Evolutionary conservation across 2,888 invertebrate genomes (phyloP), one percentile per base, ranked within the genome.

Genomic region (Hybos culiciformis): DNA sequence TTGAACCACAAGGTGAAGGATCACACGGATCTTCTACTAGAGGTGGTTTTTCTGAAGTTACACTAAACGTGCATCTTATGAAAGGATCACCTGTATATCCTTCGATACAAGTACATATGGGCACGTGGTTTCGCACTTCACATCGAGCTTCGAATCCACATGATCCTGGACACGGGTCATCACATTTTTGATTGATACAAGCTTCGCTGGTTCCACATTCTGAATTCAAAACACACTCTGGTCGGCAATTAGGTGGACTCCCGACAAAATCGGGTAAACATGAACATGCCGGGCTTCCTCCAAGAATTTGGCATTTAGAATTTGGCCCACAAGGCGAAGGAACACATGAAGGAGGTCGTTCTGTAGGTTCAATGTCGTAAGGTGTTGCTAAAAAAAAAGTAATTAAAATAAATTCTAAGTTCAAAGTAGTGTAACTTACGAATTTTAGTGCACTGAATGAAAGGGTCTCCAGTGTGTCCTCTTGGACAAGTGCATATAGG

Each of bases 401-500:
- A n/a, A n/a, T n/a, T n/a, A n/a, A n/a, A n/a, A n/a, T n/a, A n/a
- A n/a, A n/a, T 24, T 9, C 8, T 24, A 24, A 9, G 23, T 19
- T 33, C 6, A 26, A 12, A 18, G n/a, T 26, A 9, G n/a, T n/a
- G n/a, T n/a, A 44, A 74, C 77, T 77, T 74, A 83, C 82, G 71
- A 56, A 71, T 70, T 51, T 71, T 72, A 40, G 75, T 73, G 56
- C 88, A 90, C 56, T 78, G 78, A 4, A 77, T 76, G 59, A 87
- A 87, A 41, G 88, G 87, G 77, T 88, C 85, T 37, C 91, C 91
- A 31, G 82, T 83, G 67, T 78, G 83, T n/a, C 83, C 82, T 33
- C 77, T 70, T 36, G 85, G 81, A 54, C 91, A 91, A 4, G 83
- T 82, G 57, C 91, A 91, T 48, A 87, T 84, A 4, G 88, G 87